A percentile compares a stretch with the other conserved stretches of the same genome.
These are phyloP conservation scores for Pachypanchax playfairii DNA, from an alignment of 2,113 vertebrate species.

Conservation along the genomic window DNA sequence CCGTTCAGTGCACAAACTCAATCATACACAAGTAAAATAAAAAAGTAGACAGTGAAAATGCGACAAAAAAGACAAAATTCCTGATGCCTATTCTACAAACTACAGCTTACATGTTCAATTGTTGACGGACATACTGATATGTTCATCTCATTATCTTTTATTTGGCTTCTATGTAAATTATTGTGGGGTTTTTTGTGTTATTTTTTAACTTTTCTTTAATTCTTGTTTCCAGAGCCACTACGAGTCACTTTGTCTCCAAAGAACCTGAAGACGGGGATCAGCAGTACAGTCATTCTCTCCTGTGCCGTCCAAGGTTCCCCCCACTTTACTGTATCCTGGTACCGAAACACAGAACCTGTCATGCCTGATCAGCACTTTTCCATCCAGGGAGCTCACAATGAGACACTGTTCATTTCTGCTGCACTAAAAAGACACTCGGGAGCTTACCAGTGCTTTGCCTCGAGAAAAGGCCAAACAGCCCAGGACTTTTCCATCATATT, in stretches of 20 bases:
- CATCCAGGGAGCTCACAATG: slow-evolving; percentile 94
- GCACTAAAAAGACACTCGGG: slow-evolving; percentile 97
- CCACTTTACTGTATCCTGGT: slow-evolving; percentile 92
- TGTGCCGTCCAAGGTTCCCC: slow-evolving; percentile 94
- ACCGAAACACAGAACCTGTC: slow-evolving; percentile 94
- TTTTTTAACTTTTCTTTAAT: slow-evolving; percentile 2
- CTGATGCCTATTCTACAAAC: slow-evolving; percentile 6
- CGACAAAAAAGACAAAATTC: slow-evolving; percentile 19
- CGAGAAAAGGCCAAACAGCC: slow-evolving; percentile 90
- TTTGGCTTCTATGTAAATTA: neutral
- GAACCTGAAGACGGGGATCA: slow-evolving; percentile 97
- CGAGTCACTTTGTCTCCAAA: slow-evolving; percentile 97
- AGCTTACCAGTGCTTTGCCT: slow-evolving; percentile 97
- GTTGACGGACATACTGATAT: neutral
- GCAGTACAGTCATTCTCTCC: slow-evolving; percentile 96
- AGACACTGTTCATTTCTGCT: slow-evolving; percentile 94
- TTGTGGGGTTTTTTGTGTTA: neutral
- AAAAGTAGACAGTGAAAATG: slow-evolving; percentile 1
- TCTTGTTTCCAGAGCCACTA: slow-evolving; percentile 84
- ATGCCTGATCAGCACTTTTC: slow-evolving; percentile 91
- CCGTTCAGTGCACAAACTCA: slow-evolving; percentile 29
- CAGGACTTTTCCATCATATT: slow-evolving; percentile 96
- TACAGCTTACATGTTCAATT: slow-evolving; percentile 17
- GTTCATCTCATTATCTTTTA: neutral
- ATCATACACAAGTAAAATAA: slow-evolving; percentile 25